Percentiles rank a stretch among this genome's conserved stretches.
phyloP scores from a whole-genome alignment of 2,113 vertebrate genomes.

The Sinocyclocheilus anshuiensis region DNA sequence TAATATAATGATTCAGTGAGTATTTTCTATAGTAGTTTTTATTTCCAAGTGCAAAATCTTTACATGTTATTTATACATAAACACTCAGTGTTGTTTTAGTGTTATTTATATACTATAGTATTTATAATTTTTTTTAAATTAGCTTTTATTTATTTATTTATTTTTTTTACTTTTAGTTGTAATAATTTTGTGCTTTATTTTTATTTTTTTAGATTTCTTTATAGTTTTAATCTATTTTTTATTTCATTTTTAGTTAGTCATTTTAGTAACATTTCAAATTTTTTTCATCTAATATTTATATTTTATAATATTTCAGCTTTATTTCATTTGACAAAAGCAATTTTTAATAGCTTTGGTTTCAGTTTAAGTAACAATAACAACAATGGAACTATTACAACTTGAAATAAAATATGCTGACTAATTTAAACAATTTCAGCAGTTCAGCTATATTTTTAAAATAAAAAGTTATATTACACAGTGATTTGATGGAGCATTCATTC shows the following conservation, averaged over 20 bases:
- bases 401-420: not conserved
- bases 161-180: not conserved
- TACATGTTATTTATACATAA: not conserved
- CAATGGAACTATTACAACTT: not conserved
- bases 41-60: not conserved
- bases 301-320: not conserved
- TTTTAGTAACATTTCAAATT: not conserved
- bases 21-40: not conserved
- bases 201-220: not conserved
- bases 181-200: not conserved
- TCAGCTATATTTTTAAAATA: not conserved
- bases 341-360: too few relatives aligned
- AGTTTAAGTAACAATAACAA: too few relatives aligned
- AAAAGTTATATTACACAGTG: not conserved
- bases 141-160: not conserved
- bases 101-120: not conserved
- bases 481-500: not conserved
- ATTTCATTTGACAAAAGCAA: not conserved
- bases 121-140: not conserved
- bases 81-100: not conserved
- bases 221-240: not conserved
- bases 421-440: not conserved
- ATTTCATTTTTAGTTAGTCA: not conserved
- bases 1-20: not conserved
- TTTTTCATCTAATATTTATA: not conserved